phyloP scores from a whole-genome alignment of 2,888 invertebrate genomes.

The Antitype chi region DNA sequence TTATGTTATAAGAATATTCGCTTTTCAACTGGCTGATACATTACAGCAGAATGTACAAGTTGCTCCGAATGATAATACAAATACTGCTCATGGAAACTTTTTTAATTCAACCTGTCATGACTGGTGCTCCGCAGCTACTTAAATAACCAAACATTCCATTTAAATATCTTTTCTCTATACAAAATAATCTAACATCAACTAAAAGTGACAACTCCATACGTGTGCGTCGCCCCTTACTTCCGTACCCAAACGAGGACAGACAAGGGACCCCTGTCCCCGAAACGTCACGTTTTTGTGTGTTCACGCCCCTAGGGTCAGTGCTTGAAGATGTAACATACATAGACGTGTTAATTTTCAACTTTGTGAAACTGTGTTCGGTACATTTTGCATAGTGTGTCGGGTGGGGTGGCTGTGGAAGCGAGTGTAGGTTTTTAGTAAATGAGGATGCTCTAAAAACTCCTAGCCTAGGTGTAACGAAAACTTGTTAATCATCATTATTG shows the following conservation, averaged over 20 bases:
- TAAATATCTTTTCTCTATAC: conserved; percentile 19
- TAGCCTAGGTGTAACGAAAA: neutral
- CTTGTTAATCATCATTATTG: neutral
- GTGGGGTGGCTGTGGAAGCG: conserved; percentile 26
- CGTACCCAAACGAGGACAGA: conserved; percentile 53
- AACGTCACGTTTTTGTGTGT: conserved; percentile 62
- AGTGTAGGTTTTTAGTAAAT: neutral
- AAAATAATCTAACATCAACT: conserved; percentile 36
- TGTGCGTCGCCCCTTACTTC: conserved; percentile 47
- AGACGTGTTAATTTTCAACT: conserved; percentile 65
- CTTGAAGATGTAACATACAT: conserved; percentile 52
- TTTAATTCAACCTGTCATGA: neutral
- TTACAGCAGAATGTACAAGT: too few relatives aligned
- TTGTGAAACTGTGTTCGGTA: conserved; percentile 50
- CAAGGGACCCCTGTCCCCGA: conserved; percentile 52
- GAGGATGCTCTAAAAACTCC: neutral
- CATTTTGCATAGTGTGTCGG: conserved; percentile 37
- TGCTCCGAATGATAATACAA: neutral
- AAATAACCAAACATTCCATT: neutral
- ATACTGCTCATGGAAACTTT: neutral
- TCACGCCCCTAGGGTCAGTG: conserved; percentile 53
- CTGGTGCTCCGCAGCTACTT: neutral
- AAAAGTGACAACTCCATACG: conserved; percentile 29
- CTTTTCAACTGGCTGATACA: too few relatives aligned
- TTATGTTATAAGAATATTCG: neutral